Evolutionary conservation across 2,888 invertebrate genomes (phyloP).

Genomic region (Caenorhabditis doughertyi): DNA sequence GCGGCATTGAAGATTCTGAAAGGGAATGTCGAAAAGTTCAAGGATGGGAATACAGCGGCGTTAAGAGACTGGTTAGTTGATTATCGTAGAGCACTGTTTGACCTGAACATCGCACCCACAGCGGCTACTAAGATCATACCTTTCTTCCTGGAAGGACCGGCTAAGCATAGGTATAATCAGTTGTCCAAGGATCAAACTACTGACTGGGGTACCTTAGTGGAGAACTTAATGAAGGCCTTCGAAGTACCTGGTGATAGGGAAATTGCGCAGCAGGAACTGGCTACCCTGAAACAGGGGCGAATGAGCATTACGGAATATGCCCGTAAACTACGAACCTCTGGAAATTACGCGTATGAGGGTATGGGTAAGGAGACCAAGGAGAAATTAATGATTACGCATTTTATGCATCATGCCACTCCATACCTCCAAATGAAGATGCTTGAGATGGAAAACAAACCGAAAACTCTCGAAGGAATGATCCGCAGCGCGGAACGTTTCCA

Average conservation of each 20-base stretch:
- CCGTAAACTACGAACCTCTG: neutral
- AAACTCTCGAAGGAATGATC: neutral
- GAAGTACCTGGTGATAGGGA: conserved; percentile 1
- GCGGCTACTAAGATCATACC: neutral
- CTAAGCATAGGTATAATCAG: neutral
- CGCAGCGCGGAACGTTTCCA: conserved; percentile 1
- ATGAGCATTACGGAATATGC: conserved; percentile 1
- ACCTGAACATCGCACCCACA: neutral
- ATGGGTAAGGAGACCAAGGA: neutral
- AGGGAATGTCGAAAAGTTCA: too few species aligned
- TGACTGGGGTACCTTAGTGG: neutral
- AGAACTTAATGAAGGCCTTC: neutral
- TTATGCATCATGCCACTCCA: neutral
- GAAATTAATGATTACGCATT: neutral
- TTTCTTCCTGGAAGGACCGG: neutral
- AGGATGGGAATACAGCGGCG: neutral
- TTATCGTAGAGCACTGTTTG: neutral
- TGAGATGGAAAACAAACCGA: neutral
- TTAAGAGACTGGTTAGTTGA: neutral
- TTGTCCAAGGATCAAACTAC: neutral
- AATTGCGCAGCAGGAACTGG: neutral
- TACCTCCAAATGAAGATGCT: neutral
- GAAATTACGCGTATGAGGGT: neutral
- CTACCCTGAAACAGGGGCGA: neutral
- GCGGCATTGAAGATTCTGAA: too few species aligned